These are phyloP conservation scores for Nemurella pictetii DNA, from an alignment of 2,888 invertebrate species.

Conservation along the genomic window DNA sequence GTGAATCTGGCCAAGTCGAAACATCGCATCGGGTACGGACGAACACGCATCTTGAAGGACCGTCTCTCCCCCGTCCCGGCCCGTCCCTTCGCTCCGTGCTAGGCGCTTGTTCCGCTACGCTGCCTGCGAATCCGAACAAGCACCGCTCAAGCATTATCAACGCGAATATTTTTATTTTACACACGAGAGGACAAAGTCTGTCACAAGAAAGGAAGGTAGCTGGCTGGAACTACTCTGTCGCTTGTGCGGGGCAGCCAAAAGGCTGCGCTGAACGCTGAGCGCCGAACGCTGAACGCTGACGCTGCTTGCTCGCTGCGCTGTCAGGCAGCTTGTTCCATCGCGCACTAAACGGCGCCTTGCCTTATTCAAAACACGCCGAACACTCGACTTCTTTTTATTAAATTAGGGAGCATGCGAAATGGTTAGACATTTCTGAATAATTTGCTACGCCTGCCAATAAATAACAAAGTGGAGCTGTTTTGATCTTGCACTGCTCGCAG, in stretches of 20 bases:
- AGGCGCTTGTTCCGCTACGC: not conserved
- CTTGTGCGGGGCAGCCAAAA: not conserved
- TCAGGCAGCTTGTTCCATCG: not conserved
- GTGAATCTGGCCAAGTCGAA: not conserved
- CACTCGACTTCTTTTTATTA: not conserved
- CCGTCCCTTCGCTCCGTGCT: not conserved
- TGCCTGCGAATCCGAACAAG: not conserved
- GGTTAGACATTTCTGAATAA: not conserved
- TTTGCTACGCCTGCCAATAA: constrained; percentile 1
- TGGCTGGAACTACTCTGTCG: too few species aligned
- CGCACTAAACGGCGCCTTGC: too few species aligned
- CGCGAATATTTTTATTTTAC: not conserved
- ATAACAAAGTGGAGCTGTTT: not conserved
- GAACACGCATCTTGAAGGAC: not conserved
- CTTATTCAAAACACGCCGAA: too few species aligned
- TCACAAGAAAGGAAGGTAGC: not conserved
- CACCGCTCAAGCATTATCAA: not conserved
- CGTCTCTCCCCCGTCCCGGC: not conserved
- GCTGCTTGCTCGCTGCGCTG: not conserved
- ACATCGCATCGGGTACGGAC: not conserved
- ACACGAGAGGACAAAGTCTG: not conserved
- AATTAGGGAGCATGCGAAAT: not conserved
- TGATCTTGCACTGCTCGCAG: not conserved
- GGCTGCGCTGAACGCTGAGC: not conserved
- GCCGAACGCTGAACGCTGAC: not conserved